Evolutionary conservation across 2,113 vertebrate genomes (phyloP).

Genomic region (Rhegmatorhina hoffmannsi): DNA sequence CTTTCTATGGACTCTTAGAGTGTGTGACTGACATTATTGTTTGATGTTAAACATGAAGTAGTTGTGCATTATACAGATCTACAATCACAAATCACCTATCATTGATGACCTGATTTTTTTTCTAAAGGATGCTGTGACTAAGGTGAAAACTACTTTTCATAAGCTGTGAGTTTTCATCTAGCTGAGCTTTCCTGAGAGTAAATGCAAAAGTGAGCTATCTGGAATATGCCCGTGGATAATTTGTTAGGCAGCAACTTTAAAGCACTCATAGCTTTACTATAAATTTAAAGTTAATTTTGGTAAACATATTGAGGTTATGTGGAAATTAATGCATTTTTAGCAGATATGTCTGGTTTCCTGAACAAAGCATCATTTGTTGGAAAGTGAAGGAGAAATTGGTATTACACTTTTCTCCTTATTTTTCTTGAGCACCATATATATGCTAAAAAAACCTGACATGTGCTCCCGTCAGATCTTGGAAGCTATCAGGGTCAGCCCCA

Average conservation of each 20-base stretch:
- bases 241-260: constrained; percentile 45
- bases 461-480: no score
- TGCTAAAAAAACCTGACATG: not conserved
- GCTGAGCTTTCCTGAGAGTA: not conserved
- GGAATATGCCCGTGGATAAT: constrained; percentile 41
- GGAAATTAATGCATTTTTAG: constrained; percentile 58
- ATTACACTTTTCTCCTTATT: not conserved
- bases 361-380: not conserved
- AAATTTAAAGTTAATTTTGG: constrained; percentile 51
- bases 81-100: not conserved
- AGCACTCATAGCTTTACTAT: constrained; percentile 15
- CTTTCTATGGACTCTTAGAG: not conserved
- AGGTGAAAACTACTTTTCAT: constrained; percentile 6
- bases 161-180: constrained; percentile 4
- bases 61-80: not conserved
- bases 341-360: not conserved
- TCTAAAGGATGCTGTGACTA: not conserved
- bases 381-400: not conserved
- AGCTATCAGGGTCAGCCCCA: no score
- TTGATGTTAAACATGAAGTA: not conserved
- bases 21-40: not conserved
- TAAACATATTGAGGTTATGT: constrained; percentile 38
- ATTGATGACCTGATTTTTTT: not conserved
- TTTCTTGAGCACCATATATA: not conserved
- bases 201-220: constrained; percentile 1